Evolutionary conservation across 2,113 vertebrate genomes (phyloP).

Genomic region (Callocephalon fimbriatum): DNA sequence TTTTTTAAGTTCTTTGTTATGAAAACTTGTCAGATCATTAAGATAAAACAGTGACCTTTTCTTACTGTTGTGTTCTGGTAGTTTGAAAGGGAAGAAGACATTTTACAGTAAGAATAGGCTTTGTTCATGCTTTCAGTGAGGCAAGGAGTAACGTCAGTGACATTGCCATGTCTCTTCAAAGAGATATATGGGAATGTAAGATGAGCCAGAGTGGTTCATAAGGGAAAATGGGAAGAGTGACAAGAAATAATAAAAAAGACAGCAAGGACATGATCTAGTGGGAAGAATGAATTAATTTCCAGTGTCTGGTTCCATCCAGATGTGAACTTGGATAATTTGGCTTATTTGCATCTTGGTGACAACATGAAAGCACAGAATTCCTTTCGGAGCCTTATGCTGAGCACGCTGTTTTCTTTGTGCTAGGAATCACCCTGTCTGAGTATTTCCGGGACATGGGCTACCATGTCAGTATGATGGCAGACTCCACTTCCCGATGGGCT

Average conservation of each 20-base stretch:
- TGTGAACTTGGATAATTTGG: not conserved
- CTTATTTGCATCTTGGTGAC: not conserved
- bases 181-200: not conserved
- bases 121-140: not conserved
- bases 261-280: not conserved
- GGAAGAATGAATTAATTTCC: not conserved
- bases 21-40: not conserved
- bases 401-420: not conserved
- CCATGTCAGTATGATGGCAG: slow-evolving; percentile 99
- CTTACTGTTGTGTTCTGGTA: not conserved
- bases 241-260: not conserved
- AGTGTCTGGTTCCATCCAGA: not conserved
- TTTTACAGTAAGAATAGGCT: not conserved
- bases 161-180: not conserved
- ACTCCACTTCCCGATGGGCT: slow-evolving; percentile 97
- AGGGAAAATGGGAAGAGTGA: not conserved
- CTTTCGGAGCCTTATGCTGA: not conserved
- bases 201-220: not conserved
- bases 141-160: not conserved
- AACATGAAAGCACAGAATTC: not conserved
- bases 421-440: slow-evolving; percentile 96
- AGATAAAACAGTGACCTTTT: not conserved
- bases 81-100: not conserved
- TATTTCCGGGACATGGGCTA: slow-evolving; percentile 99
- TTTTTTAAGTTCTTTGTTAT: not conserved